phyloP scores from a whole-genome alignment of 2,888 invertebrate species.

The Orthonychiurus folsomi region DNA sequence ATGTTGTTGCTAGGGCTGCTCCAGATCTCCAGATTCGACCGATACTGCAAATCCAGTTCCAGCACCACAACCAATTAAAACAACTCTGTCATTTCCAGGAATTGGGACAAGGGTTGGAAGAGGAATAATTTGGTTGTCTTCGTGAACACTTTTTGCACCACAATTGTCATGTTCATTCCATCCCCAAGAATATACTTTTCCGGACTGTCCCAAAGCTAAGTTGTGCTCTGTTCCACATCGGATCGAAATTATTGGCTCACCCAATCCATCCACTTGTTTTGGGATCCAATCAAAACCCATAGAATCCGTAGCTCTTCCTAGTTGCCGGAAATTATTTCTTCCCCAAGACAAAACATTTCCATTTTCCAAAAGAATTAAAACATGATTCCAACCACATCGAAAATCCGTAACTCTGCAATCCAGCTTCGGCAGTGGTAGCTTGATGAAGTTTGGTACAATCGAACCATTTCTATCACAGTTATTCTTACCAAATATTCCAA shows the following conservation, averaged over 20 bases:
- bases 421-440: constrained; percentile 40
- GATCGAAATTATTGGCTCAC: constrained; percentile 48
- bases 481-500: constrained; percentile 61
- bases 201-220: constrained; percentile 54
- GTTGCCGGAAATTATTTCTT: constrained; percentile 68
- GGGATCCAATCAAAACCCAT: constrained; percentile 10
- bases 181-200: constrained; percentile 67
- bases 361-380: constrained; percentile 53
- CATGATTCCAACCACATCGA: constrained; percentile 71
- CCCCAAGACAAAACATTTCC: constrained; percentile 66
- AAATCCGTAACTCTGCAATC: constrained; percentile 46
- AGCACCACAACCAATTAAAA: constrained; percentile 47
- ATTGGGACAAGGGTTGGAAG: constrained; percentile 27
- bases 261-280: constrained; percentile 30
- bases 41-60: constrained; percentile 50
- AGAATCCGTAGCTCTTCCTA: constrained; percentile 49
- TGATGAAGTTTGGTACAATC: constrained; percentile 47
- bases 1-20: not conserved
- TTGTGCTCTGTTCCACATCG: constrained; percentile 72
- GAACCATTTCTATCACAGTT: not conserved
- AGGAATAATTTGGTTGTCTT: constrained; percentile 28
- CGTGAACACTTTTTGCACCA: constrained; percentile 52
- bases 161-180: constrained; percentile 88
- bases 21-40: too few species aligned
- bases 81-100: constrained; percentile 24